Conservation (phyloP, 2,113 vertebrate genomes). For the Cyprinodon tularosa region DNA sequence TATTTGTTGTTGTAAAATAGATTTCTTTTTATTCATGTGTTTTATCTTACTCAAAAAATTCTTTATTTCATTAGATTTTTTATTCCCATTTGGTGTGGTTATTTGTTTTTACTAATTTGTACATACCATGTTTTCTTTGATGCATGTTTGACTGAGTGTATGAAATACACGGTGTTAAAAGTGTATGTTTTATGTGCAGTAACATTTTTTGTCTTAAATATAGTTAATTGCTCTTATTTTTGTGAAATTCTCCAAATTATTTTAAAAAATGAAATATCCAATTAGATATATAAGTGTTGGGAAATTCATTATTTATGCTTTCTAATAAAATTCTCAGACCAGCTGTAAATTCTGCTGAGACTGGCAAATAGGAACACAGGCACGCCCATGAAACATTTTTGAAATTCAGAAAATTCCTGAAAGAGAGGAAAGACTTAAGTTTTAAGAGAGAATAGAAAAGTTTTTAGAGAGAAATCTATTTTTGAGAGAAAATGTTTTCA, state of each 20-base stretch:
- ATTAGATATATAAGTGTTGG: slow-evolving; percentile 46
- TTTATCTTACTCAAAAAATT: not conserved
- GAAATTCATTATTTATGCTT: not conserved
- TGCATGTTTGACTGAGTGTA: slow-evolving; percentile 59
- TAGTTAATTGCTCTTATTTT: slow-evolving; percentile 33
- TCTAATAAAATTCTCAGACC: too few relatives aligned
- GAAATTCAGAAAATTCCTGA: too few relatives aligned
- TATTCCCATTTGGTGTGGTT: not conserved
- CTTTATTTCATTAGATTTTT: not conserved
- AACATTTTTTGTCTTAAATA: slow-evolving; percentile 11
- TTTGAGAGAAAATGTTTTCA: too few relatives aligned
- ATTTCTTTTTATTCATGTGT: not conserved
- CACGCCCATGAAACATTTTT: too few relatives aligned
- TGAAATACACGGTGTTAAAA: slow-evolving; percentile 63
- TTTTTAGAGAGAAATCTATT: too few relatives aligned
- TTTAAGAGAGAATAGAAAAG: too few relatives aligned
- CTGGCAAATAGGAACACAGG: too few relatives aligned
- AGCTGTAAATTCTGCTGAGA: too few relatives aligned
- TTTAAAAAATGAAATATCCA: slow-evolving; percentile 57
- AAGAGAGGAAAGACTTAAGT: too few relatives aligned
- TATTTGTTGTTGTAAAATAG: slow-evolving; percentile 8
- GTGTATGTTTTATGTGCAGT: slow-evolving; percentile 40
- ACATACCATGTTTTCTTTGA: slow-evolving; percentile 25
- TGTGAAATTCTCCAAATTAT: slow-evolving; percentile 24
- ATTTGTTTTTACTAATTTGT: not conserved